phyloP scores from a whole-genome alignment of 2,797 vertebrate genomes.

The Trematomus bernacchii region DNA sequence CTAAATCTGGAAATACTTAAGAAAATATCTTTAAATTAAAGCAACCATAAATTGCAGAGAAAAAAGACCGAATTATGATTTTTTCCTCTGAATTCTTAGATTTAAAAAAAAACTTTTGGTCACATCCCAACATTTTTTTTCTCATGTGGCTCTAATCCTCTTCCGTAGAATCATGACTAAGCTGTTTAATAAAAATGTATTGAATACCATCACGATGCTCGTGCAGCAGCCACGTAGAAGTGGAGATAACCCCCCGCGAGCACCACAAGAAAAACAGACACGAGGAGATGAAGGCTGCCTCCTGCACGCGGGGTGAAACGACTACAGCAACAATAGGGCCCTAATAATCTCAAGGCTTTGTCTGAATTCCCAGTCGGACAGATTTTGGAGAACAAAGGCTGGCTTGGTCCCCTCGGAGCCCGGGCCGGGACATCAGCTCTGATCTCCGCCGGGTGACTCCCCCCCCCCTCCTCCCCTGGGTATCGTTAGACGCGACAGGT shows the following conservation, averaged over 20 bases:
- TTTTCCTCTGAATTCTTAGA: too few relatives aligned
- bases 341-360: slow-evolving; percentile 75
- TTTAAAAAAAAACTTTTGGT: too few relatives aligned
- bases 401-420: slow-evolving; percentile 55
- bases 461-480: slow-evolving; percentile 34
- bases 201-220: background rate
- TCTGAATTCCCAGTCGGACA: slow-evolving; percentile 69
- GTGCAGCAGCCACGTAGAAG: slow-evolving; percentile 39
- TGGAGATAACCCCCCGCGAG: slow-evolving; percentile 28
- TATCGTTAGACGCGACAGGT: slow-evolving; percentile 50
- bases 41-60: too few relatives aligned
- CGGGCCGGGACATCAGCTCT: slow-evolving; percentile 53
- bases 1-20: background rate
- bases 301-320: slow-evolving; percentile 32
- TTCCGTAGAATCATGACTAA: background rate
- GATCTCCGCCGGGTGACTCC: slow-evolving; percentile 68
- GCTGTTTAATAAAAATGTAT: background rate
- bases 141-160: too few relatives aligned
- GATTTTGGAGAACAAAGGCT: slow-evolving; percentile 68
- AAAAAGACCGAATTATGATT: too few relatives aligned
- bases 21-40: background rate
- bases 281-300: slow-evolving; percentile 57
- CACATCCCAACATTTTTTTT: too few relatives aligned
- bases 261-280: slow-evolving; percentile 44
- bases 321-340: slow-evolving; percentile 55